These are phyloP conservation scores for Andrena hattorfiana DNA, from an alignment of 2,888 invertebrate genomes.

Conservation along the genomic window DNA sequence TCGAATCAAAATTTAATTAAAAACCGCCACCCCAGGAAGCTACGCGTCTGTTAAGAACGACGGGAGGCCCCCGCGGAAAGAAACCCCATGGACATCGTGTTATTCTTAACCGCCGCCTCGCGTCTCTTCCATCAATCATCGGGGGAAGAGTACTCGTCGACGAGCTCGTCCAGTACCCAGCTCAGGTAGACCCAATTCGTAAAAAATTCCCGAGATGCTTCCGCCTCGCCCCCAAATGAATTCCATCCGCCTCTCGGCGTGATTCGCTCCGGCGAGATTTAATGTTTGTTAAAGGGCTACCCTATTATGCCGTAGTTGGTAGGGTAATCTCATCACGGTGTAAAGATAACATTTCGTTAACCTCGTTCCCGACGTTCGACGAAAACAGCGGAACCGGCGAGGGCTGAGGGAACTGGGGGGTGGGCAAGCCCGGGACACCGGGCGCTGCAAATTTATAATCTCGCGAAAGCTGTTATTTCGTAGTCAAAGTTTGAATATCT, in stretches of 20 bases:
- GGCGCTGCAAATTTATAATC: constrained; percentile 37
- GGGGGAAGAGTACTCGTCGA: neutral
- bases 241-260: neutral
- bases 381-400: constrained; percentile 19
- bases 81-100: neutral
- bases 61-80: neutral
- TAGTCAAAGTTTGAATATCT: constrained; percentile 31
- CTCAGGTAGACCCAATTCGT: constrained; percentile 9
- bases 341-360: constrained; percentile 55
- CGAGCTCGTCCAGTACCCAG: neutral
- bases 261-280: constrained; percentile 29
- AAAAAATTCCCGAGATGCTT: constrained; percentile 19
- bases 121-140: neutral
- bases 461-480: constrained; percentile 42
- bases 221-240: constrained; percentile 28
- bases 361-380: constrained; percentile 45
- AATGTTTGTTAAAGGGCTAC: constrained; percentile 50
- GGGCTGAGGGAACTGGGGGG: neutral
- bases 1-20: constrained; percentile 59
- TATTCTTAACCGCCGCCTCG: constrained; percentile 11
- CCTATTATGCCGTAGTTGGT: constrained; percentile 23
- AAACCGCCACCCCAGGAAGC: neutral
- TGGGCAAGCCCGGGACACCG: neutral
- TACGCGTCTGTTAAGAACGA: constrained; percentile 15
- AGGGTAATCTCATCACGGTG: constrained; percentile 41